phyloP scores from a whole-genome alignment of 2,113 vertebrate species.

The Fukomys damarensis region DNA sequence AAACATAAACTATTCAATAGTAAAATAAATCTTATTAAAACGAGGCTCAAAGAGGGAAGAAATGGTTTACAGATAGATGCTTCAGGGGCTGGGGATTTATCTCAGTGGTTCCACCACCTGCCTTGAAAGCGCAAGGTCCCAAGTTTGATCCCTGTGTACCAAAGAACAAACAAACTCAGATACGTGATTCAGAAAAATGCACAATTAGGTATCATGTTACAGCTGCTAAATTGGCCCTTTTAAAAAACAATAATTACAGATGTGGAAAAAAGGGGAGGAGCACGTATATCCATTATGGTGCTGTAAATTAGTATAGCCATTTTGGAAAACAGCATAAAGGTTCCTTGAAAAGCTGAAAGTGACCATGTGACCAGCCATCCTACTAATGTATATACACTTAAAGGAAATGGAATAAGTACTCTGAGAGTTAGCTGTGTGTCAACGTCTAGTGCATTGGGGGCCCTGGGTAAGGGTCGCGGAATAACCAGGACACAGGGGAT shows the following conservation, averaged over 20 bases:
- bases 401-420: not conserved
- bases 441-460: no score
- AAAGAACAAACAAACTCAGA: no score
- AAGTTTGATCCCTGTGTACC: no score
- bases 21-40: not conserved
- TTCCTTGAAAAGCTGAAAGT: not conserved
- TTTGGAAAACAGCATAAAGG: not conserved
- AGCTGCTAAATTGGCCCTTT: not conserved
- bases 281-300: no score
- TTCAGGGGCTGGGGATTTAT: no score
- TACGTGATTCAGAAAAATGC: not conserved
- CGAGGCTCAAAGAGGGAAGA: not conserved
- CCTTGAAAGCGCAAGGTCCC: no score
- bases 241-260: not conserved
- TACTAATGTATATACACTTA: not conserved
- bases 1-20: not conserved
- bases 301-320: not conserved
- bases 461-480: no score
- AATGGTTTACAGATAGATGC: not conserved
- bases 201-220: not conserved
- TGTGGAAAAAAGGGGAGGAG: not conserved
- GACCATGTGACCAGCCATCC: not conserved
- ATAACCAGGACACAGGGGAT: no score
- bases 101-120: no score
- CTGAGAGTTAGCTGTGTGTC: no score